Conservation (phyloP, 30 jellyfish, hydroid and myxozoan species). For the Aurelia sp. region DNA sequence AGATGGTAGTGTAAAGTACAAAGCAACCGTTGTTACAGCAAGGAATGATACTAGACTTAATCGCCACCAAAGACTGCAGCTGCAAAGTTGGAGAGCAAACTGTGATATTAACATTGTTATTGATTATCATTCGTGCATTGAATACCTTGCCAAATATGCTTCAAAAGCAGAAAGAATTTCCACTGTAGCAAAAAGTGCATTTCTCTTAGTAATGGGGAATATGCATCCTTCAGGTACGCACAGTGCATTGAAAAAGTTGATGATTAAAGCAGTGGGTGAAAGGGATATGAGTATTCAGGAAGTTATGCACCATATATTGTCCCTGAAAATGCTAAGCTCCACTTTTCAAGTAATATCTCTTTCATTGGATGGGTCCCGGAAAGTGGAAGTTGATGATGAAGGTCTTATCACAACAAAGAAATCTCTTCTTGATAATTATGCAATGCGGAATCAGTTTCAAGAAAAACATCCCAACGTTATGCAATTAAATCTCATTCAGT, state of each 20-base stretch:
- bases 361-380: background rate
- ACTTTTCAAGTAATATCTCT: constrained; percentile 5
- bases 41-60: constrained; percentile 41
- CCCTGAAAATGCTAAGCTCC: constrained; percentile 29
- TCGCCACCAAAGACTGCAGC: constrained; percentile 18
- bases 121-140: constrained; percentile 43
- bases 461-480: background rate
- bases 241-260: background rate
- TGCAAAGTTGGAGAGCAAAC: constrained; percentile 58
- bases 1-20: constrained; percentile 8
- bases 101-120: constrained; percentile 40
- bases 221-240: background rate
- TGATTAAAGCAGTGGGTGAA: constrained; percentile 19
- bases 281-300: constrained; percentile 22
- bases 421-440: constrained; percentile 39
- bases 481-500: background rate
- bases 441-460: constrained; percentile 13
- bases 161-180: constrained; percentile 28
- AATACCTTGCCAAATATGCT: constrained; percentile 58
- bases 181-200: constrained; percentile 19
- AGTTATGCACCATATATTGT: constrained; percentile 36
- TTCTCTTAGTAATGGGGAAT: background rate
- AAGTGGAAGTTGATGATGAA: background rate
- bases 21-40: constrained; percentile 30
- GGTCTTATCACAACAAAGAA: background rate